Conservation (phyloP, 2,797 vertebrate species). For the Otolemur crassicaudatus region DNA sequence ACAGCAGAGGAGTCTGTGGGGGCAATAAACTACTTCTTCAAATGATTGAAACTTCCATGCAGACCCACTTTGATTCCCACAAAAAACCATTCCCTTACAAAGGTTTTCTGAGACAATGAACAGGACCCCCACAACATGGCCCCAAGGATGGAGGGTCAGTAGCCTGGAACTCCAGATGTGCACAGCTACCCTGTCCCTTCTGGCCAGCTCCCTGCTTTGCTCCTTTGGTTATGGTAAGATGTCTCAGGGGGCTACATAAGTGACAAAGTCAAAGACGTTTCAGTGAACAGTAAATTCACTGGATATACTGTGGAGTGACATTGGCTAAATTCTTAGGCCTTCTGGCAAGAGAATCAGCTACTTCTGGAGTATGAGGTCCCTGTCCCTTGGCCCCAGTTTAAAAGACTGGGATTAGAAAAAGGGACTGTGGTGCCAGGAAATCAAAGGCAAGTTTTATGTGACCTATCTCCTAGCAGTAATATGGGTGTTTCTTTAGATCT, state of each 20-base stretch:
- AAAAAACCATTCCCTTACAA: conserved; percentile 77
- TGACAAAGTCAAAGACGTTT: background rate
- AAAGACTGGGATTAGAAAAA: background rate
- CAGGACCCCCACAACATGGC: conserved; percentile 57
- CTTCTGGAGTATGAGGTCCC: background rate
- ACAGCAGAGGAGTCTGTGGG: conserved; percentile 80
- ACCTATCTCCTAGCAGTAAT: background rate
- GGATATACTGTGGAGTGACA: background rate
- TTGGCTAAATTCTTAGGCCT: background rate
- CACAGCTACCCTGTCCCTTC: background rate
- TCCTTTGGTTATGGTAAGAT: background rate
- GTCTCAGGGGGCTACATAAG: background rate
- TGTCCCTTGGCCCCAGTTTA: background rate
- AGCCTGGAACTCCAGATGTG: conserved; percentile 6
- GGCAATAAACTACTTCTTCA: conserved; percentile 86
- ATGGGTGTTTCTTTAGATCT: background rate
- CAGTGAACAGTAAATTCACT: background rate
- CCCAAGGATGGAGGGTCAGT: conserved; percentile 53
- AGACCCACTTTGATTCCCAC: conserved; percentile 83
- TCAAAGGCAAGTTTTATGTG: background rate
- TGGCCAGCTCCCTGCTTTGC: background rate
- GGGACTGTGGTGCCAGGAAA: accelerated
- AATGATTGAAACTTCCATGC: conserved; percentile 85
- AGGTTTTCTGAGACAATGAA: conserved; percentile 58
- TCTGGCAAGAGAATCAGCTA: background rate